Evolutionary conservation across 2,113 vertebrate species (phyloP).

Genomic region (Scopus umbretta): DNA sequence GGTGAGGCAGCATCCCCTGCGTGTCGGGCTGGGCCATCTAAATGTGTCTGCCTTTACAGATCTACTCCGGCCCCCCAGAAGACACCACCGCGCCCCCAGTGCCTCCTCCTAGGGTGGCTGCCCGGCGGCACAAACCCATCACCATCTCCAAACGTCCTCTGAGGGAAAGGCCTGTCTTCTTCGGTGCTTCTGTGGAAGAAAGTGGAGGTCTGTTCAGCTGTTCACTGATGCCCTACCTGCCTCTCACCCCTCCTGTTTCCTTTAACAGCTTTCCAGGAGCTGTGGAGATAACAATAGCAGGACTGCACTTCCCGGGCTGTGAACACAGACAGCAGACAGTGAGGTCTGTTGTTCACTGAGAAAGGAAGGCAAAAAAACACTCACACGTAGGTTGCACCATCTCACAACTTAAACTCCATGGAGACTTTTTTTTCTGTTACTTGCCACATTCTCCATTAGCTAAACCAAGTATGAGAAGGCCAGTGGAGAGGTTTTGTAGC

Average conservation of each 20-base stretch:
- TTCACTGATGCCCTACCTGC: not conserved
- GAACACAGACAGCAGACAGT: fast-evolving
- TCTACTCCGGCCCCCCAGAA: conserved; percentile 87
- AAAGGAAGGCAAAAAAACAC: not conserved
- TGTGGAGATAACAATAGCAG: not conserved
- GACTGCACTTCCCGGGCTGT: not conserved
- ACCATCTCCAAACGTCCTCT: conserved; percentile 93
- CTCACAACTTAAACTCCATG: not conserved
- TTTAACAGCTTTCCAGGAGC: not conserved
- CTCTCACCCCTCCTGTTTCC: not conserved
- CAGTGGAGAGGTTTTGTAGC: not conserved
- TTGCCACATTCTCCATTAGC: not conserved
- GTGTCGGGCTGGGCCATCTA: not conserved
- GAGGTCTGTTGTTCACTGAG: not conserved
- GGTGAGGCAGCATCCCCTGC: not conserved
- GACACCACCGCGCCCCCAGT: conserved; percentile 82
- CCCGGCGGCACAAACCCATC: conserved; percentile 91
- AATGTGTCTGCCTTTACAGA: conserved; percentile 63
- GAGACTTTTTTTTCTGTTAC: not conserved
- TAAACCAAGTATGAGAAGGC: not conserved
- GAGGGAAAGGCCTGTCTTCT: conserved; percentile 78
- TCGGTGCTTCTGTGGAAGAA: conserved; percentile 69
- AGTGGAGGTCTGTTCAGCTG: conserved; percentile 78
- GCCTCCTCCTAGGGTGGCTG: conserved; percentile 87
- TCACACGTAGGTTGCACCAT: fast-evolving